Percentiles rank a stretch among this genome's conserved stretches.
Evolutionary conservation across 1,140 invertebrate species (phyloP).

Genomic region (Anastrepha obliqua): DNA sequence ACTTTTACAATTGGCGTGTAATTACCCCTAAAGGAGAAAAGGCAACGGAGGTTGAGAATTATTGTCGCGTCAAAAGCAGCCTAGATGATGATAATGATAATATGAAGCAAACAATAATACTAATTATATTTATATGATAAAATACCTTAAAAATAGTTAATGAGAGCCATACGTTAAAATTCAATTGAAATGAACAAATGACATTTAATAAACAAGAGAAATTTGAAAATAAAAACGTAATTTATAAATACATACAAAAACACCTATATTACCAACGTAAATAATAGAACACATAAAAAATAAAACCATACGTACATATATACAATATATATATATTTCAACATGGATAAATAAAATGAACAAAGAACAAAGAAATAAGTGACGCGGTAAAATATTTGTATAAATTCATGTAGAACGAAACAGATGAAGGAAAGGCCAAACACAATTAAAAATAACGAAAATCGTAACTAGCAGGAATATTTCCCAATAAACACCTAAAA

Average conservation of each 20-base stretch:
- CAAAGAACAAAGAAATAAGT: background rate
- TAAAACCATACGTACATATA: conserved; percentile 28
- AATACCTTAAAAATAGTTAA: conserved; percentile 43
- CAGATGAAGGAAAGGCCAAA: no score
- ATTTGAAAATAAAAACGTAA: conserved; percentile 23
- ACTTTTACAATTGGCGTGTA: conserved; percentile 37
- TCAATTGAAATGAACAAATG: conserved; percentile 30
- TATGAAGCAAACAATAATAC: conserved; percentile 29
- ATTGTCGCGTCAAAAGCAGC: conserved; percentile 13
- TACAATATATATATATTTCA: conserved; percentile 35
- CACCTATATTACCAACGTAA: conserved; percentile 31
- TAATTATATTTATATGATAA: conserved; percentile 45
- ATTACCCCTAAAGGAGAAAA: background rate
- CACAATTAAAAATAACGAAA: no score
- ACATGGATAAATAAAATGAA: conserved; percentile 39
- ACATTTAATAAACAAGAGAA: conserved; percentile 15
- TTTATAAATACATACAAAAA: conserved; percentile 39
- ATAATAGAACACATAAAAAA: background rate
- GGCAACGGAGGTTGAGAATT: background rate
- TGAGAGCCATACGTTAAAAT: conserved; percentile 50
- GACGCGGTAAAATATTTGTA: background rate
- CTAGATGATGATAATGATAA: background rate
- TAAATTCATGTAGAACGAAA: no score
- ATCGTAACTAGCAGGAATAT: no score
- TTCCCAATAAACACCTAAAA: no score